Percentiles rank a stretch among this genome's conserved stretches.
These are phyloP conservation scores for Steinernema carpocapsae DNA, from an alignment of 2,888 invertebrate genomes.

Conservation along the genomic window DNA sequence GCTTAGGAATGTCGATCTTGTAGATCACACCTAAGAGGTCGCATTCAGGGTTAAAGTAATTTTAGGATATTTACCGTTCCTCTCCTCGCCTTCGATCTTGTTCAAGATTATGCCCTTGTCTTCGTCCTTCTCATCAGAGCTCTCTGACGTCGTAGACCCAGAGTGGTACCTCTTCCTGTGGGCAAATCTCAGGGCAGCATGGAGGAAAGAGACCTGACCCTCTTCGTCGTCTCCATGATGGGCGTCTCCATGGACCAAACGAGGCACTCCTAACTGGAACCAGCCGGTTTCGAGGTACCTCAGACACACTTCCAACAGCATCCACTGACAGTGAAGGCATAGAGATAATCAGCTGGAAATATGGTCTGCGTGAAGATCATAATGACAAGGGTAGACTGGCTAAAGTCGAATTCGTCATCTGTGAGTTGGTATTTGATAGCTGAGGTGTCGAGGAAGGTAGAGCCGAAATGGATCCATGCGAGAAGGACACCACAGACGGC, in stretches of 20 bases:
- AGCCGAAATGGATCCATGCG: slow-evolving; percentile 66
- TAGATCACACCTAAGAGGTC: slow-evolving; percentile 13
- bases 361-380: slow-evolving; percentile 68
- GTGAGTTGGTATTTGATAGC: slow-evolving; percentile 64
- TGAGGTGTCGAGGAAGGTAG: slow-evolving; percentile 58
- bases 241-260: slow-evolving; percentile 41
- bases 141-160: neutral
- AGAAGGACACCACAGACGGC: slow-evolving; percentile 50
- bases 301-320: no score
- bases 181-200: slow-evolving; percentile 14
- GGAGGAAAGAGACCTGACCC: slow-evolving; percentile 13
- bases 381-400: slow-evolving; percentile 53
- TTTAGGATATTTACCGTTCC: slow-evolving; percentile 15
- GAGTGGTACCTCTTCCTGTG: neutral
- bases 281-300: slow-evolving; percentile 63
- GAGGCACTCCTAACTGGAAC: slow-evolving; percentile 63
- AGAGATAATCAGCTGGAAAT: slow-evolving; percentile 67
- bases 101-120: neutral
- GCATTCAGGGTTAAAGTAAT: neutral
- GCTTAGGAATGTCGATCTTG: slow-evolving; percentile 25
- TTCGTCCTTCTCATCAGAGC: neutral
- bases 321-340: slow-evolving; percentile 64
- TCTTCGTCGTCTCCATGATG: slow-evolving; percentile 33
- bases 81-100: neutral
- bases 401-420: slow-evolving; percentile 55